Conservation (phyloP, 2,113 vertebrate genomes). For the Actenoides lindsayi region DNA sequence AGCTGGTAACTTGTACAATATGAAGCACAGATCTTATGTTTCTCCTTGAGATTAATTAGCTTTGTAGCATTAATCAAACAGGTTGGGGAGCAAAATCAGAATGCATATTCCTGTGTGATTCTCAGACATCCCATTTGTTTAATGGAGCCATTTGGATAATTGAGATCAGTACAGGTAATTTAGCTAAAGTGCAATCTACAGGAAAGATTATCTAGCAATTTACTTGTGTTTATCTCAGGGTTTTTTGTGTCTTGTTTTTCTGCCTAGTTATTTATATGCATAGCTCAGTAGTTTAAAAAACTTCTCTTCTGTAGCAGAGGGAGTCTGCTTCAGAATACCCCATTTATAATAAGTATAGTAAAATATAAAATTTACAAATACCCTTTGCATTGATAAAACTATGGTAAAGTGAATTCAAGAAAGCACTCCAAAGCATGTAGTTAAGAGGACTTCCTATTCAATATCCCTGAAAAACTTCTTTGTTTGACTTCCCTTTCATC, state of each 20-base stretch:
- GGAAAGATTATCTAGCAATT: slow-evolving; percentile 29
- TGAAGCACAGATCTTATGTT: background rate
- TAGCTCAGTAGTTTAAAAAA: background rate
- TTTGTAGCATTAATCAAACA: slow-evolving; percentile 40
- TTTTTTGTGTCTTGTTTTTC: background rate
- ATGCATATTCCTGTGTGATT: background rate
- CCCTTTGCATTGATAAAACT: background rate
- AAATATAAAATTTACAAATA: no score
- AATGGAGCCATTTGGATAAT: slow-evolving; percentile 51
- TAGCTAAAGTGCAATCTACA: slow-evolving; percentile 19
- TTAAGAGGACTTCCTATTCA: background rate
- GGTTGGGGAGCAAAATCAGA: background rate
- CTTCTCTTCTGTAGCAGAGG: background rate
- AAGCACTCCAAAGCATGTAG: background rate
- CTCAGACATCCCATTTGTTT: slow-evolving; percentile 46
- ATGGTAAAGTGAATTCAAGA: background rate
- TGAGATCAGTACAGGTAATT: slow-evolving; percentile 42
- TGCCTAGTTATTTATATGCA: background rate
- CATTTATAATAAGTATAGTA: no score
- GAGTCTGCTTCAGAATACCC: background rate
- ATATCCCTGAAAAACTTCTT: background rate
- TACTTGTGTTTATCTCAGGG: background rate
- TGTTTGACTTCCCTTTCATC: background rate
- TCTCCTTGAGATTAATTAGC: slow-evolving; percentile 30
- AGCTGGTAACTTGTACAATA: background rate